Evolutionary conservation across 2,797 vertebrate genomes (phyloP).

Genomic region (Tauraco hartlaubi): DNA sequence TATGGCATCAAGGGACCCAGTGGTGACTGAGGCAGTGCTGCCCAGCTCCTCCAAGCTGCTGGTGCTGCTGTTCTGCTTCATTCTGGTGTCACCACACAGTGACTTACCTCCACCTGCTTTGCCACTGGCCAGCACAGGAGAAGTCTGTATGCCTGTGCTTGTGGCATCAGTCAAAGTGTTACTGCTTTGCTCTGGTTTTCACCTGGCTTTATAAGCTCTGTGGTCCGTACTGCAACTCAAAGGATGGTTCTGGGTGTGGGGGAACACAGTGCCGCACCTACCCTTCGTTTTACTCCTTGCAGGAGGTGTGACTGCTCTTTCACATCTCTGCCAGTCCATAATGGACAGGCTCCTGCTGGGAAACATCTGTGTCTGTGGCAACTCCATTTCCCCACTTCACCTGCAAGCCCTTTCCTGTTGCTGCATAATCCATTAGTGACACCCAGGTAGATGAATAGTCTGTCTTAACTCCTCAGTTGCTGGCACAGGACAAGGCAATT

Average conservation of each 20-base stretch:
- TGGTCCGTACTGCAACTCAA: not conserved
- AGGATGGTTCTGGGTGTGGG: not conserved
- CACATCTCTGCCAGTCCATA: not conserved
- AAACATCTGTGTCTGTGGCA: not conserved
- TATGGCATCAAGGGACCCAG: not conserved
- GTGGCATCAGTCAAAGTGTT: not conserved
- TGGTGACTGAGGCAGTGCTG: not conserved
- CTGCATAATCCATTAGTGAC: not conserved
- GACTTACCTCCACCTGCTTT: not conserved
- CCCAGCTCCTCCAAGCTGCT: not conserved
- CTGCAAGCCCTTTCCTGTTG: not conserved
- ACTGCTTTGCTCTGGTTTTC: not conserved
- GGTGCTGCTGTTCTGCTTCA: not conserved
- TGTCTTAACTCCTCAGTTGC: not conserved
- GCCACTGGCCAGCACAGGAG: not conserved
- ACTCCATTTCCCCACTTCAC: not conserved
- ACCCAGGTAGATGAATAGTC: not conserved
- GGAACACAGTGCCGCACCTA: rapidly evolving
- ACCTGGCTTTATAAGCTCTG: not conserved
- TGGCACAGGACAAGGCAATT: not conserved
- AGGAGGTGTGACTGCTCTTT: not conserved
- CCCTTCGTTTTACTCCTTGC: not conserved
- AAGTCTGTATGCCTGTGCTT: not conserved
- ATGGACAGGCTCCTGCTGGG: not conserved
- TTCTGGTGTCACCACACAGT: not conserved